Evolutionary conservation across 2,888 invertebrate genomes (phyloP).

Genomic region (Tipula vernalis): DNA sequence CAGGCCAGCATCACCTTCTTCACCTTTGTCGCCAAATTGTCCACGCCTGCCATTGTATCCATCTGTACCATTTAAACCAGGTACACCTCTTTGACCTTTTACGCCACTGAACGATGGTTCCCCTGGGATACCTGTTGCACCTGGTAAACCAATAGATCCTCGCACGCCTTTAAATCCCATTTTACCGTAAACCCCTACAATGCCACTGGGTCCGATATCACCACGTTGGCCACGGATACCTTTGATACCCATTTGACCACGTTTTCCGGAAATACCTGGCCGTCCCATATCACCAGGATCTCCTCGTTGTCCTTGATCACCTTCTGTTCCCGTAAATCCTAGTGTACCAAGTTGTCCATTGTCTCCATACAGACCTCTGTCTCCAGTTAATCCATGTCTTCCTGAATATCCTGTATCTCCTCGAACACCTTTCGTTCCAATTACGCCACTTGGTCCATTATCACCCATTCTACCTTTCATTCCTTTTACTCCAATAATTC

Average conservation of each 20-base stretch:
- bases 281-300: slow-evolving; percentile 40
- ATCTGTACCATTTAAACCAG: slow-evolving; percentile 21
- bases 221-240: slow-evolving; percentile 43
- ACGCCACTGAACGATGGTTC: slow-evolving; percentile 27
- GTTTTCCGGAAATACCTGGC: slow-evolving; percentile 36
- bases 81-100: slow-evolving; percentile 14
- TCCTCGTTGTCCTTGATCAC: slow-evolving; percentile 43
- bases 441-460: slow-evolving; percentile 40
- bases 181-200: slow-evolving; percentile 40
- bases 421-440: slow-evolving; percentile 27
- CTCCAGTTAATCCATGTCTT: slow-evolving; percentile 35
- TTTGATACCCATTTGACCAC: slow-evolving; percentile 41
- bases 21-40: slow-evolving; percentile 14
- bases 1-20: slow-evolving; percentile 13
- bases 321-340: slow-evolving; percentile 45
- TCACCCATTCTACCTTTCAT: slow-evolving; percentile 43
- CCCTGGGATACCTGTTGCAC: slow-evolving; percentile 37
- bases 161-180: slow-evolving; percentile 40
- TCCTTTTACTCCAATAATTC: not conserved
- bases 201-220: slow-evolving; percentile 35
- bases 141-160: slow-evolving; percentile 35
- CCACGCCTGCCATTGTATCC: slow-evolving; percentile 18
- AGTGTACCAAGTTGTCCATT: slow-evolving; percentile 44
- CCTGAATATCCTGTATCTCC: slow-evolving; percentile 39
- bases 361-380: slow-evolving; percentile 33